phyloP scores from a whole-genome alignment of 2,888 invertebrate species.

The Apeira syringaria region DNA sequence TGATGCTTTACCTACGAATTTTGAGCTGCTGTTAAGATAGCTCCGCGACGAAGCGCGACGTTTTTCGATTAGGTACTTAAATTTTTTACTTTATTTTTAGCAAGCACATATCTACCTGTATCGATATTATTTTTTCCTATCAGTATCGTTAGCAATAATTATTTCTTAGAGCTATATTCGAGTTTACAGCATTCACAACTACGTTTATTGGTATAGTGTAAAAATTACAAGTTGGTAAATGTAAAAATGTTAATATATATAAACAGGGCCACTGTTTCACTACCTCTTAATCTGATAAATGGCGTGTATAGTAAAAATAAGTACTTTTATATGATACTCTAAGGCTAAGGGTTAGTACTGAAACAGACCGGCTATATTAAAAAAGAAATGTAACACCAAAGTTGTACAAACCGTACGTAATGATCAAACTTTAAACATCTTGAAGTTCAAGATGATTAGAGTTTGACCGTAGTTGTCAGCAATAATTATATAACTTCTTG shows the following conservation, averaged over 20 bases:
- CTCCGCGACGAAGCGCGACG: too few relatives aligned
- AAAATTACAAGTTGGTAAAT: conserved; percentile 2
- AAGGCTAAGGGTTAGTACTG: conserved; percentile 6
- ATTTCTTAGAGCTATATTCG: conserved; percentile 4
- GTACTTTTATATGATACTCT: conserved; percentile 15
- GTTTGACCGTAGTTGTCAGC: background rate
- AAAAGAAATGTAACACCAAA: background rate
- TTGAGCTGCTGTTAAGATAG: too few relatives aligned
- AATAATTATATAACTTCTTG: conserved; percentile 10
- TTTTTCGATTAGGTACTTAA: too few relatives aligned
- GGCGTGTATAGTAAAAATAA: conserved; percentile 11
- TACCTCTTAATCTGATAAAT: conserved; percentile 7
- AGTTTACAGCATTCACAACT: conserved; percentile 7
- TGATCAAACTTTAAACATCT: background rate
- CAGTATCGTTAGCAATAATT: background rate
- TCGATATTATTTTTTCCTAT: too few relatives aligned
- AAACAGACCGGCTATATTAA: conserved; percentile 5
- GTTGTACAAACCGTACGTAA: background rate
- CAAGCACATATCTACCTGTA: too few relatives aligned
- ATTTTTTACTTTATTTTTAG: too few relatives aligned
- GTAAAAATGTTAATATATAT: conserved; percentile 4
- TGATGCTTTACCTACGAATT: too few relatives aligned
- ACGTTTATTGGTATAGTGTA: background rate
- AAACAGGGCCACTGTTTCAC: conserved; percentile 8
- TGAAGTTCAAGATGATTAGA: background rate